Conservation (phyloP, 1,140 invertebrate species). For the Acromyrmex heyeri region DNA sequence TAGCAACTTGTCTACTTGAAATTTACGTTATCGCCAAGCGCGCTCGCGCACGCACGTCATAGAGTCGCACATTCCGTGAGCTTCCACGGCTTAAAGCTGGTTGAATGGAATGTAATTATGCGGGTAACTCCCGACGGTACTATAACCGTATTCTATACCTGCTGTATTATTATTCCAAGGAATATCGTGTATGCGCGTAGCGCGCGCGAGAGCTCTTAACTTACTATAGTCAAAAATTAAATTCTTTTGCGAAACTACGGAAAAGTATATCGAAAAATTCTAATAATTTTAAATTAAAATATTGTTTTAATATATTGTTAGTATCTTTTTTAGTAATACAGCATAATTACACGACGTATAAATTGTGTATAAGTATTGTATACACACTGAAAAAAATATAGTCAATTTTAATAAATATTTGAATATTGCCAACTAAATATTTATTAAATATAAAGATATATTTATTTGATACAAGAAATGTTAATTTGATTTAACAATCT, state of each 20-base stretch:
- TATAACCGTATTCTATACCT: slow-evolving; percentile 54
- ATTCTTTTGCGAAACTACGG: slow-evolving; percentile 27
- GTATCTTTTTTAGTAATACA: not conserved
- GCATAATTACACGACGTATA: not conserved
- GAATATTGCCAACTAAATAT: too few relatives aligned
- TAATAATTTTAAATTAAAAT: slow-evolving; percentile 19
- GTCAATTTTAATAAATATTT: too few relatives aligned
- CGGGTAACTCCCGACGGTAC: slow-evolving; percentile 62
- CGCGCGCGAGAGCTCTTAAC: slow-evolving; percentile 21
- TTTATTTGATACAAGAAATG: too few relatives aligned
- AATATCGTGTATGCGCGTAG: slow-evolving; percentile 29
- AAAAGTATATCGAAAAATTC: not conserved
- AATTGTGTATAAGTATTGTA: too few relatives aligned
- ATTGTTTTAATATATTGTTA: not conserved
- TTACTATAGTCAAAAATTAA: slow-evolving; percentile 44
- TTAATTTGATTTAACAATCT: too few relatives aligned
- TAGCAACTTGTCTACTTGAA: slow-evolving; percentile 29
- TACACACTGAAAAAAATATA: too few relatives aligned
- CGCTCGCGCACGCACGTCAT: slow-evolving; percentile 35
- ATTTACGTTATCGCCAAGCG: slow-evolving; percentile 45
- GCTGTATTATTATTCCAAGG: slow-evolving; percentile 56
- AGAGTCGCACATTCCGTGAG: slow-evolving; percentile 48
- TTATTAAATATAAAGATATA: too few relatives aligned
- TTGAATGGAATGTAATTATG: slow-evolving; percentile 71
- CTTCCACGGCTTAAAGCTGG: slow-evolving; percentile 53